A percentile compares a stretch with the other conserved stretches of the same genome.
Conservation (phyloP, 2,113 vertebrate genomes). For the Orthonyx spaldingii region DNA sequence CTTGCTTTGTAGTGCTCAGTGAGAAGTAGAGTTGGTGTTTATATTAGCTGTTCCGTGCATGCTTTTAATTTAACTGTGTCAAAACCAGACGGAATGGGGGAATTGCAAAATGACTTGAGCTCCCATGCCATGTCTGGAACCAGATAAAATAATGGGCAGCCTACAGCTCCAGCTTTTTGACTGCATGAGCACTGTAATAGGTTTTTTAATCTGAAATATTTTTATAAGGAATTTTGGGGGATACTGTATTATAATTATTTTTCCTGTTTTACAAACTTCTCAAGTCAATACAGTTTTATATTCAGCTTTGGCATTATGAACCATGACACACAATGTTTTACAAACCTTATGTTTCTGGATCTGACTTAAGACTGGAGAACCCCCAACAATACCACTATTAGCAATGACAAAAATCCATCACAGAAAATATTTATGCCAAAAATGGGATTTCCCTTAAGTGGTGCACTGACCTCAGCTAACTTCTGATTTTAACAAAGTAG, state of each 20-base stretch:
- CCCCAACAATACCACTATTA: neutral
- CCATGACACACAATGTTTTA: neutral
- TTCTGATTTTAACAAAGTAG: neutral
- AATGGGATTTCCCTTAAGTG: neutral
- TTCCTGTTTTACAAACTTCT: neutral
- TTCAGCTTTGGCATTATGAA: neutral
- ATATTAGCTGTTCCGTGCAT: neutral
- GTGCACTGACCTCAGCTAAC: neutral
- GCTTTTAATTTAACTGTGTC: neutral
- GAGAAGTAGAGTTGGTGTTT: slow-evolving; percentile 8
- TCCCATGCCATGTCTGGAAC: neutral
- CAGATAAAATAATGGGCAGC: neutral
- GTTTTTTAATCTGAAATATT: neutral
- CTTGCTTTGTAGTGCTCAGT: slow-evolving; percentile 33
- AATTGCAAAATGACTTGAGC: neutral
- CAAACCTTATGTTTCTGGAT: neutral
- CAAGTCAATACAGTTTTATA: neutral
- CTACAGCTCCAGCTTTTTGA: neutral
- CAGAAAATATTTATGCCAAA: neutral
- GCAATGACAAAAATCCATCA: neutral
- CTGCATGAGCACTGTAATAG: neutral
- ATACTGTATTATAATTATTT: neutral
- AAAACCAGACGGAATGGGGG: neutral
- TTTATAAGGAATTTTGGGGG: neutral
- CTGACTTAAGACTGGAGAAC: neutral